phyloP scores from a whole-genome alignment of 2,797 vertebrate genomes.

The Distichodus sexfasciatus region DNA sequence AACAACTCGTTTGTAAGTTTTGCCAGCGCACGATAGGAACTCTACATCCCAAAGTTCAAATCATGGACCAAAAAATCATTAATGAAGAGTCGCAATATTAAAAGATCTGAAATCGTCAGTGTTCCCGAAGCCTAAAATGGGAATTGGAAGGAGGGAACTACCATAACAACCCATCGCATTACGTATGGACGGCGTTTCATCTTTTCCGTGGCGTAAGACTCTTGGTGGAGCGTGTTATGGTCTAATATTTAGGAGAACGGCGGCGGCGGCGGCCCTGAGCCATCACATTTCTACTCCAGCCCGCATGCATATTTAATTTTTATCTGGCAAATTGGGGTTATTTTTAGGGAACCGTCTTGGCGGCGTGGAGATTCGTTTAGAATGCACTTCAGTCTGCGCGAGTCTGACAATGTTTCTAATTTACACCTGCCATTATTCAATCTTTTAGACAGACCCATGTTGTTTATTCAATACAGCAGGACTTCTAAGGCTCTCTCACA shows the following conservation, averaged over 20 bases:
- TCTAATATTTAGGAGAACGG: background rate
- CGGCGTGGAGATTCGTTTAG: background rate
- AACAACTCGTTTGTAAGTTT: too few relatives aligned
- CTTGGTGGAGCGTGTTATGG: background rate
- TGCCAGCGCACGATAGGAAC: too few relatives aligned
- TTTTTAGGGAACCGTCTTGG: background rate
- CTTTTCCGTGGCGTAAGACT: background rate
- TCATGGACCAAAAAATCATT: too few relatives aligned
- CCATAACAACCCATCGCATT: too few relatives aligned
- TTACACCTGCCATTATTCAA: slow-evolving; percentile 26
- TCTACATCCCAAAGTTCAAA: too few relatives aligned
- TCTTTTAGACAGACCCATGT: slow-evolving; percentile 3
- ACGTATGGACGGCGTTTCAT: too few relatives aligned
- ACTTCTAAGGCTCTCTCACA: too few relatives aligned
- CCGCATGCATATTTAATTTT: background rate
- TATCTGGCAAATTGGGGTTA: background rate
- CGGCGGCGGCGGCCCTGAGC: background rate
- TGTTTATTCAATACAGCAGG: slow-evolving; percentile 8
- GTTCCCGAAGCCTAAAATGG: too few relatives aligned
- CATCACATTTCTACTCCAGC: background rate
- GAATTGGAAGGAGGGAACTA: too few relatives aligned
- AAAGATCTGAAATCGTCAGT: too few relatives aligned
- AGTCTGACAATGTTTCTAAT: background rate
- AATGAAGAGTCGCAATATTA: too few relatives aligned
- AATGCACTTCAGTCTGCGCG: background rate